A percentile compares a stretch with the other conserved stretches of the same genome.
Evolutionary conservation across 1,140 invertebrate species (phyloP).

Genomic region (Laodelphax striatellus): DNA sequence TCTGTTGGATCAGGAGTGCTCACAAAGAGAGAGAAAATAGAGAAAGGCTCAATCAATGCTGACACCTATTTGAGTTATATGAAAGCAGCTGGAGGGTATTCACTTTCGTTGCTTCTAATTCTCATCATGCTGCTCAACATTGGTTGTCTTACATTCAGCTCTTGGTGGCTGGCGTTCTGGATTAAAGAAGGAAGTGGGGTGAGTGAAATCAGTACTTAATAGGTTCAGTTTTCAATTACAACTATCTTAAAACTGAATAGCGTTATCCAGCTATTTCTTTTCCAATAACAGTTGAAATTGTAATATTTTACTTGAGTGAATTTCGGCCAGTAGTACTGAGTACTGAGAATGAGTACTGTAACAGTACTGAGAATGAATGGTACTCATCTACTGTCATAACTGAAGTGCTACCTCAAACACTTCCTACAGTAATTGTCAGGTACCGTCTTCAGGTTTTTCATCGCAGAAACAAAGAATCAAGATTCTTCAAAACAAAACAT

Average conservation of each 20-base stretch:
- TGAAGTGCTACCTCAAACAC: no score
- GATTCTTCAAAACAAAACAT: no score
- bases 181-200: constrained; percentile 37
- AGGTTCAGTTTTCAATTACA: background rate
- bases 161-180: constrained; percentile 59
- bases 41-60: constrained; percentile 34
- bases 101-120: constrained; percentile 37
- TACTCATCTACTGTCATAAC: no score
- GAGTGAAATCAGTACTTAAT: constrained; percentile 20
- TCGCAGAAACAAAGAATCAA: no score
- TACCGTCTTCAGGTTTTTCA: no score
- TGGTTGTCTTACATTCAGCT: constrained; percentile 42
- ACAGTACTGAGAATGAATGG: no score
- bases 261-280: no score
- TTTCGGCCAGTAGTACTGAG: no score
- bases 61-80: constrained; percentile 42
- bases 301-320: no score
- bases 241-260: background rate
- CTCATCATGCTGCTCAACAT: constrained; percentile 45
- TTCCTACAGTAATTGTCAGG: no score
- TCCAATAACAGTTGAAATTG: no score
- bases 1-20: constrained; percentile 12
- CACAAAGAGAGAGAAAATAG: constrained; percentile 35
- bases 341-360: no score
- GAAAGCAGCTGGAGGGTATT: constrained; percentile 44